Percentiles rank a stretch among this genome's conserved stretches.
Conservation (phyloP, 2,797 vertebrate species). For the Enteromius argenteus region DNA sequence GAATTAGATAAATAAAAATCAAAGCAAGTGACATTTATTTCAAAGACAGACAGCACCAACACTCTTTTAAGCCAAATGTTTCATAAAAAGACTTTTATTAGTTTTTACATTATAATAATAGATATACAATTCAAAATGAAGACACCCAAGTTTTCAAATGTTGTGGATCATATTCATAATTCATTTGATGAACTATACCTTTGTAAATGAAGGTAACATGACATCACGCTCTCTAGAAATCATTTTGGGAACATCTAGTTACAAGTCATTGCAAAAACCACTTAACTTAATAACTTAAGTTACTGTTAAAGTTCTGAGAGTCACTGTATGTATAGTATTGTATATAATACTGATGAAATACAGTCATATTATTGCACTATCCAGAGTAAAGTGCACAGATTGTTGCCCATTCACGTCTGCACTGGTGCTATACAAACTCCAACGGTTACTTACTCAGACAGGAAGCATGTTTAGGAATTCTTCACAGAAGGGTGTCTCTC, state of each 20-base stretch:
- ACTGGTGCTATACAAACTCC: not conserved
- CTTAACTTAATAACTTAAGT: not conserved
- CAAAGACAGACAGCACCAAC: not conserved
- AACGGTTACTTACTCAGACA: slow-evolving; percentile 30
- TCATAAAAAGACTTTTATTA: not conserved
- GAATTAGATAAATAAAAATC: not conserved
- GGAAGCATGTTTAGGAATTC: slow-evolving; percentile 49
- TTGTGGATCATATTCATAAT: not conserved
- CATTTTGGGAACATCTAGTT: not conserved
- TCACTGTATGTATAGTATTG: not conserved
- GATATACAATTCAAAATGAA: not conserved
- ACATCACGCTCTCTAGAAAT: not conserved
- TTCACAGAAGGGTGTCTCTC: slow-evolving; percentile 32
- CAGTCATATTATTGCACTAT: not conserved
- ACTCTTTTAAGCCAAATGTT: not conserved
- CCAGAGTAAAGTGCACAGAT: not conserved
- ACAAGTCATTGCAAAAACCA: not conserved
- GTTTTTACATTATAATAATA: not conserved
- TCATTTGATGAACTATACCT: not conserved
- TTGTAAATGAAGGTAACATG: not conserved
- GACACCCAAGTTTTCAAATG: not conserved
- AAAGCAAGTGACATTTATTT: not conserved
- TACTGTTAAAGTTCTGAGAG: not conserved
- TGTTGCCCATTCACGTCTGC: not conserved
- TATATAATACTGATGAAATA: not conserved